Conservation (phyloP, 2,797 vertebrate genomes). For the Podarcis lilfordi region DNA sequence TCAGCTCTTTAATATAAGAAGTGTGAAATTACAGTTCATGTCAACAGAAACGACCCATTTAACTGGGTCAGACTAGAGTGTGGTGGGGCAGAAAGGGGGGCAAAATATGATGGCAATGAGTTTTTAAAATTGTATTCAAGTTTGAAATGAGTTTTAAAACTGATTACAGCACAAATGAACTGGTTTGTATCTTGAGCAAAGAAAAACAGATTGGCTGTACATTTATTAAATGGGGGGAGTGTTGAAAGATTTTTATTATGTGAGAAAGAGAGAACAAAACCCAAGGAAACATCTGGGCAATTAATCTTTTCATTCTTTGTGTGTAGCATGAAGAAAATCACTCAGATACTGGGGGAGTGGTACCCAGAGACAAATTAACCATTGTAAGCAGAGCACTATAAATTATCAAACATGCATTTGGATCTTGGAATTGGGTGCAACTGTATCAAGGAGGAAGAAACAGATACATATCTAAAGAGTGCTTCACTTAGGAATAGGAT, state of each 20-base stretch:
- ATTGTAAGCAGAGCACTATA: conserved; percentile 62
- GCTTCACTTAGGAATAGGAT: conserved; percentile 27
- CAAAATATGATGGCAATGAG: conserved; percentile 46
- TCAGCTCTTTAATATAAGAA: not conserved
- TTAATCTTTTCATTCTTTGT: conserved; percentile 79
- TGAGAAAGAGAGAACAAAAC: conserved; percentile 86
- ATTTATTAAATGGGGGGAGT: conserved; percentile 73
- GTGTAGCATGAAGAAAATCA: conserved; percentile 60
- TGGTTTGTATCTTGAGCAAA: conserved; percentile 67
- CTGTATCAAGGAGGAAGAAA: conserved; percentile 29
- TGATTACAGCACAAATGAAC: conserved; percentile 56
- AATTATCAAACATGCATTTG: conserved; percentile 62
- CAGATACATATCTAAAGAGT: not conserved
- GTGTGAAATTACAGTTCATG: conserved; percentile 27
- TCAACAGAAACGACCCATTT: conserved; percentile 62
- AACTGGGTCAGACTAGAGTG: conserved; percentile 36
- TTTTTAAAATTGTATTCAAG: conserved; percentile 64
- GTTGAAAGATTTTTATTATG: conserved; percentile 82
- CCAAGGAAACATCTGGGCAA: conserved; percentile 88
- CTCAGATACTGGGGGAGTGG: conserved; percentile 57
- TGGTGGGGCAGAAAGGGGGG: conserved; percentile 39
- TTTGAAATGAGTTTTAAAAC: conserved; percentile 52
- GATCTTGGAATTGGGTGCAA: conserved; percentile 67
- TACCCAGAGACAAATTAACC: conserved; percentile 53
- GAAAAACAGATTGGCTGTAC: conserved; percentile 76